A percentile compares a stretch with the other conserved stretches of the same genome.
phyloP scores from a whole-genome alignment of 2,113 vertebrate species.

The Ceyx margarethae region DNA sequence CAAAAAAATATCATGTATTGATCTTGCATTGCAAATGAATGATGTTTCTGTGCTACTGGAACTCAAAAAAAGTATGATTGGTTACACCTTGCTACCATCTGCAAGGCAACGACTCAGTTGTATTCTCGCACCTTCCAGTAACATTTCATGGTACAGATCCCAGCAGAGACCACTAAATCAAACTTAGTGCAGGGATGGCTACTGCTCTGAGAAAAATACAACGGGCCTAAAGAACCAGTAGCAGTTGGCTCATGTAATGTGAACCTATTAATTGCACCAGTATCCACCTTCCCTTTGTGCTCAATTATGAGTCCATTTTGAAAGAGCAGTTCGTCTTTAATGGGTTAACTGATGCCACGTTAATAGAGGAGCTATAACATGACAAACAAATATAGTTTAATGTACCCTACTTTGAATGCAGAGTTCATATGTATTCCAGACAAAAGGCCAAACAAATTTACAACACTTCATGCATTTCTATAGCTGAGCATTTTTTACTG shows the following conservation, averaged over 20 bases:
- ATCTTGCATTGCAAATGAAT: slow-evolving; percentile 8
- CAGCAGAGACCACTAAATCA: slow-evolving; percentile 54
- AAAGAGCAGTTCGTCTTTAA: slow-evolving; percentile 42
- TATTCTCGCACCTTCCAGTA: slow-evolving; percentile 53
- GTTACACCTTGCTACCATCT: slow-evolving; percentile 37
- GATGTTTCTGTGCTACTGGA: neutral
- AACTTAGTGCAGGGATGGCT: slow-evolving; percentile 3
- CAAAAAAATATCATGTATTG: neutral
- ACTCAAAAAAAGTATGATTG: neutral
- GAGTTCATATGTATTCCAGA: slow-evolving; percentile 79
- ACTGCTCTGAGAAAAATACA: slow-evolving; percentile 34
- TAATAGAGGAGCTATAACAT: slow-evolving; percentile 55
- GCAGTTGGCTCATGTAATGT: slow-evolving; percentile 4
- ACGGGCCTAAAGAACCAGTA: slow-evolving; percentile 37
- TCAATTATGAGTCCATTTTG: slow-evolving; percentile 44
- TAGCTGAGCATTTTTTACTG: slow-evolving; percentile 81
- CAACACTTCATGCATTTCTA: slow-evolving; percentile 87
- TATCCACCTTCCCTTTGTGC: neutral
- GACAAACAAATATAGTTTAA: slow-evolving; percentile 67
- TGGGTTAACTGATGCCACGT: slow-evolving; percentile 70
- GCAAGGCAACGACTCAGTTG: neutral
- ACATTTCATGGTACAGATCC: slow-evolving; percentile 40
- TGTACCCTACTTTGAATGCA: slow-evolving; percentile 72
- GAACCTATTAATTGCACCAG: slow-evolving; percentile 60
- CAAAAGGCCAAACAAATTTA: slow-evolving; percentile 94